Percentiles rank a stretch among this genome's conserved stretches.
These are phyloP conservation scores for Corynorhinus townsendii DNA, from an alignment of 2,113 vertebrate species.

Conservation along the genomic window DNA sequence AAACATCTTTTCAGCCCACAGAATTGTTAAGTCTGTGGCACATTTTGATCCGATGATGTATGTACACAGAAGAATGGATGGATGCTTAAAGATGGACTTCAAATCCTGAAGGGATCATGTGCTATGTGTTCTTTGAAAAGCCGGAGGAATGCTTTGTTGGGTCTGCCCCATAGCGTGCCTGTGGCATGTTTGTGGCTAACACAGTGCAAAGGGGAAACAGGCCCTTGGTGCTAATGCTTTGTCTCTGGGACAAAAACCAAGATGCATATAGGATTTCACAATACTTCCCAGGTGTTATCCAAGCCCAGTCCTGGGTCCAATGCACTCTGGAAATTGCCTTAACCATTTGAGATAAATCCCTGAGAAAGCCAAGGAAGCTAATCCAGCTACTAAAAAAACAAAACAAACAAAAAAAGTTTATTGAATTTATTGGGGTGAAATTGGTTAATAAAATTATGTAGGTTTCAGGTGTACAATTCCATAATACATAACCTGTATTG, in stretches of 20 bases:
- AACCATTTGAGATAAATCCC: not conserved
- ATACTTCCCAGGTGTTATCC: not conserved
- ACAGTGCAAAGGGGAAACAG: not conserved
- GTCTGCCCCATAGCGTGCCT: not conserved
- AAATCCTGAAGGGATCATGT: not conserved
- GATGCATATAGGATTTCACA: not conserved
- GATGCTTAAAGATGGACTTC: not conserved
- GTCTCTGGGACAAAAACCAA: not conserved
- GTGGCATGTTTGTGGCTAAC: not conserved
- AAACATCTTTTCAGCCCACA: not conserved
- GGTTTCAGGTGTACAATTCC: not conserved
- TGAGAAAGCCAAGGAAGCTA: not conserved
- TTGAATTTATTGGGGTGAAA: not conserved
- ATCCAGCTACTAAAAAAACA: not conserved
- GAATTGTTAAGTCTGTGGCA: not conserved
- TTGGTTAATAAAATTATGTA: not conserved
- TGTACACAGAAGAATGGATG: not conserved
- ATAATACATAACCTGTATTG: not conserved
- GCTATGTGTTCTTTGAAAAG: not conserved
- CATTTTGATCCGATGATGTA: conserved; percentile 29
- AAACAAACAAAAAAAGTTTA: not conserved
- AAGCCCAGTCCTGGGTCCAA: not conserved
- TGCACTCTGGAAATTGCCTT: not conserved
- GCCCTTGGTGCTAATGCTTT: not conserved
- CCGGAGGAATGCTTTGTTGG: not conserved